Conservation (phyloP, 2,888 invertebrate species). For the Didymodactylos carnosus region DNA sequence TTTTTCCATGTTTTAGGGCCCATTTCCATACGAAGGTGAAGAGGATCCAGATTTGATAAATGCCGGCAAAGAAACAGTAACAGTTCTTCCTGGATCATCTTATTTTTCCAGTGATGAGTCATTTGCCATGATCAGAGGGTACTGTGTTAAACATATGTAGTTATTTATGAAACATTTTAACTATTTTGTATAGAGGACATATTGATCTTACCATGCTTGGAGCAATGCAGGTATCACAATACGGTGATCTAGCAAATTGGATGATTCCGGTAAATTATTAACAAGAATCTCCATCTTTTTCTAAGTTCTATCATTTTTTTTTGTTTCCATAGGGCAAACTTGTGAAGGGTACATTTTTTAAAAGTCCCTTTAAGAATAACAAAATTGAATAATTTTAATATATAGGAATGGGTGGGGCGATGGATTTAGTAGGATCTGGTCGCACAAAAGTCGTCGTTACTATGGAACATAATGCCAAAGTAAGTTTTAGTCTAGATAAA, state of each 20-base stretch:
- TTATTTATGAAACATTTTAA: too few species aligned
- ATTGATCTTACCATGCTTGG: conserved; percentile 83
- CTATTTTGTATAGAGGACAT: too few species aligned
- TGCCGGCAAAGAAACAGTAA: conserved; percentile 95
- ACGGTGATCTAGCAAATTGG: conserved; percentile 95
- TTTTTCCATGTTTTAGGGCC: conserved; percentile 43
- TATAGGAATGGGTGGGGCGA: conserved; percentile 99
- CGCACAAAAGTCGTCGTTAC: conserved; percentile 75
- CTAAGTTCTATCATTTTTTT: too few species aligned
- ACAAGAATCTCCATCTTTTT: too few species aligned
- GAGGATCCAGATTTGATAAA: conserved; percentile 86
- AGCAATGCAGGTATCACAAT: conserved; percentile 88
- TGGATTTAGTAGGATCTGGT: conserved; percentile 70
- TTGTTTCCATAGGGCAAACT: too few species aligned
- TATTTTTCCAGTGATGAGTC: conserved; percentile 88
- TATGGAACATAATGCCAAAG: conserved; percentile 81
- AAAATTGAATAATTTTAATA: too few species aligned
- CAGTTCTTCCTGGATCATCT: conserved; percentile 64
- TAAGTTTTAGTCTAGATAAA: too few species aligned
- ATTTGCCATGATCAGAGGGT: conserved; percentile 96
- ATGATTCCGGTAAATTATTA: too few species aligned
- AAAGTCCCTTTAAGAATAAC: too few species aligned
- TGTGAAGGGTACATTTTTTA: too few species aligned
- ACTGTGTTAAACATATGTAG: too few species aligned
- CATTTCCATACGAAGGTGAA: conserved; percentile 53